Base-by-base conservation (phyloP, 37 sponge, comb jelly and placozoan genomes). In the Axinella damicornis region DNA sequence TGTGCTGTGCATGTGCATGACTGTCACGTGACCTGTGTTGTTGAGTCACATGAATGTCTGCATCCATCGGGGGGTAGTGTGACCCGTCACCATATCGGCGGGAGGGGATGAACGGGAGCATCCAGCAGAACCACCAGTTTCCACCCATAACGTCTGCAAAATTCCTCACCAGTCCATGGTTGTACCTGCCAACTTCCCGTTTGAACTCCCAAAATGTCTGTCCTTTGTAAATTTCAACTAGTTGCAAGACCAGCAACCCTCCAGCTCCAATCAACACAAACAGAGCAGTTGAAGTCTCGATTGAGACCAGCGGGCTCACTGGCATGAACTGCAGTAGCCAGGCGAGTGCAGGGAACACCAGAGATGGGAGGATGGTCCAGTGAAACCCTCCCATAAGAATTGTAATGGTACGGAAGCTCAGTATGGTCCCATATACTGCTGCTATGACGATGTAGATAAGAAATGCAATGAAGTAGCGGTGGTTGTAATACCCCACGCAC, bases 401-500 rank as follows among this genome's bases (percentile, higher is more conserved):
- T n/a, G 61, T 27, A 6, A 88, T 56, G 24, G 77, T 78, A 39
- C 33, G 60, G 58, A 78, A 36, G 39, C 90, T 93, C 25, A 89
- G 59, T 2, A 90, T 34, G 9, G 84, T n/a, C 4, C 79, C 92
- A 58, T 87, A 84, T 5, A 84, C 18, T 14, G 81, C 59, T 0
- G 90, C 85, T 0, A 83, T 17, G 17, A 57, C 24, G 71, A 85
- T 73, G 62, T 93, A 84, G 36, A 92, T 22, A 20, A 96, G 78
- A 57, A 90, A 90, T 20, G 79, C 68, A 16, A 94, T 70, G 76
- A 96, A 96, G 73, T 85, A 90, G 38, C 95, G 81, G 46, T 96
- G 96, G 67, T 96, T 96, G 68, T 90, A 65, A 46, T 80, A 94
- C 1, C 96, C 96, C 1, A 96, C 41, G 64, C 96, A 96, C 52